Percentiles rank a stretch among this genome's conserved stretches.
phyloP scores from a whole-genome alignment of 2,113 vertebrate species.

The Eptesicus fuscus region DNA sequence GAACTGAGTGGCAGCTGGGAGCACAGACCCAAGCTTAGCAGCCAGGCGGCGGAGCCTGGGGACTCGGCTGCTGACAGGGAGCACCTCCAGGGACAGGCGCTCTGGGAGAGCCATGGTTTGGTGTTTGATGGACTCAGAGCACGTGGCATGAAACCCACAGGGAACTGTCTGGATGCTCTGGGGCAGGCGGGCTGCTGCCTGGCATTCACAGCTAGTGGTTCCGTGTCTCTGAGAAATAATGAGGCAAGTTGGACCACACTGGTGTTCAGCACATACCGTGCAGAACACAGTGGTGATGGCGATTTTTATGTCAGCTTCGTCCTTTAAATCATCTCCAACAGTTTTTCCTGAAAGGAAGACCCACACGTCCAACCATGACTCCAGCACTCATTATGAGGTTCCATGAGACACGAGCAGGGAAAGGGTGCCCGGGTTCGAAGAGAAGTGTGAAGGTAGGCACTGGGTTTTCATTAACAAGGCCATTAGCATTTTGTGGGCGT shows the following conservation, averaged over 20 bases:
- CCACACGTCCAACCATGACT: not conserved
- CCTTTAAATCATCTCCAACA: not conserved
- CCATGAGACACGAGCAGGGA: not conserved
- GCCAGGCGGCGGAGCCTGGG: not conserved
- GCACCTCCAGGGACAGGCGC: not conserved
- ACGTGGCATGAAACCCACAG: not conserved
- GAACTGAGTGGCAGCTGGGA: not conserved
- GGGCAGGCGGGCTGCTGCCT: not conserved
- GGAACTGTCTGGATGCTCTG: not conserved
- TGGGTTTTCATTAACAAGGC: constrained; percentile 27
- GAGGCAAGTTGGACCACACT: not conserved
- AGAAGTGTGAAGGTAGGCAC: not conserved
- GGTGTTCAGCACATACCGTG: not conserved
- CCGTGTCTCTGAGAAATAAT: not conserved
- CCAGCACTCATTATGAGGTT: not conserved
- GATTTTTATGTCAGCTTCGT: not conserved
- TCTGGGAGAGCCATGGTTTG: not conserved
- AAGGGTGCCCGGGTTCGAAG: not conserved
- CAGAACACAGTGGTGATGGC: not conserved
- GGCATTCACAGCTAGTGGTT: not conserved
- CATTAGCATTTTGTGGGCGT: not conserved
- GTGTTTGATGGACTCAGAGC: not conserved
- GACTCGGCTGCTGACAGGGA: not conserved
- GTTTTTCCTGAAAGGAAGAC: not conserved
- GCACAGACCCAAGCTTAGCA: constrained; percentile 30